A percentile compares a stretch with the other conserved stretches of the same genome.
Conservation (phyloP, 2,888 invertebrate species). For the Drosophila trichaetosa region DNA sequence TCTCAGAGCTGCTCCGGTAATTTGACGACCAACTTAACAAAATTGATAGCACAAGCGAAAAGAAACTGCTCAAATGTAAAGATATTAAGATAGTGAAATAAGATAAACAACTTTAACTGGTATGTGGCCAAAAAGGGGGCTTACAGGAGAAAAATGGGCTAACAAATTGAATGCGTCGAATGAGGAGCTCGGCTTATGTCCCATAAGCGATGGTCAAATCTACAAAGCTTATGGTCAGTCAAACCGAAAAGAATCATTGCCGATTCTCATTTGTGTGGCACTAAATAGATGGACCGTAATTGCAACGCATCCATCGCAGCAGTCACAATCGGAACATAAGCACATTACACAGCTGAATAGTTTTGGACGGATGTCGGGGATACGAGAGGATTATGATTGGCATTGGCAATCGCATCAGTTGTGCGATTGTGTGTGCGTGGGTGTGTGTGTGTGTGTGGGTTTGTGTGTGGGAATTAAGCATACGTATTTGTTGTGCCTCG, state of each 20-base stretch:
- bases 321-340: constrained; percentile 27
- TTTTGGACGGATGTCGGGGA: not conserved
- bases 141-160: not conserved
- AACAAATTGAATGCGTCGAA: not conserved
- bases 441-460: not conserved
- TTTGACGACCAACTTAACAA: not conserved
- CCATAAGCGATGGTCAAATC: not conserved
- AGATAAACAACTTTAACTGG: not conserved
- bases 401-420: constrained; percentile 32
- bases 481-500: constrained; percentile 23
- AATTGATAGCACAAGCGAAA: not conserved
- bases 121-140: not conserved
- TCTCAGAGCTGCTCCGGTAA: too few relatives aligned
- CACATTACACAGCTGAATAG: constrained; percentile 28
- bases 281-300: constrained; percentile 8
- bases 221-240: constrained; percentile 1
- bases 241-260: not conserved
- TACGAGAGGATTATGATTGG: constrained; percentile 47
- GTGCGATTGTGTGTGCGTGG: not conserved
- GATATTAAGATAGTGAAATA: not conserved
- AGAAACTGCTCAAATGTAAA: not conserved
- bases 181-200: not conserved
- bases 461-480: not conserved
- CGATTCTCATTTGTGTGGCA: constrained; percentile 8
- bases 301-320: constrained; percentile 8